Percentiles rank a stretch among this genome's conserved stretches.
Conservation (phyloP, 2,888 invertebrate species). For the Hemaris fuciformis region DNA sequence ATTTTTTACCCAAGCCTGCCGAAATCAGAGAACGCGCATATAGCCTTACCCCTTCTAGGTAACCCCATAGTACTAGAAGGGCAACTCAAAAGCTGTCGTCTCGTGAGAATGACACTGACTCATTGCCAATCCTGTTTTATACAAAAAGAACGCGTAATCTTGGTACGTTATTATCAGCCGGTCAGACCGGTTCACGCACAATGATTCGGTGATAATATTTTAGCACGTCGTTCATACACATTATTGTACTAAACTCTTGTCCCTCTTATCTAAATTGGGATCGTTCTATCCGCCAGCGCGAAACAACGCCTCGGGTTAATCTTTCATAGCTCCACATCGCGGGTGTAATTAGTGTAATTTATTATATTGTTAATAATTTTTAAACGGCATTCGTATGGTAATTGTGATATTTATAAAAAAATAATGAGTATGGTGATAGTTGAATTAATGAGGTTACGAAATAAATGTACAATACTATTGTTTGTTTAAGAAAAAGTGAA, state of each 20-base stretch:
- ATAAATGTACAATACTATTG: background rate
- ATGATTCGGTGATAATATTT: background rate
- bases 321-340: background rate
- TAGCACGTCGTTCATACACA: background rate
- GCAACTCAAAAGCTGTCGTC: too few relatives aligned
- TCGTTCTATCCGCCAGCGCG: background rate
- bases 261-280: background rate
- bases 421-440: background rate
- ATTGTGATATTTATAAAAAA: background rate
- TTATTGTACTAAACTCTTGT: background rate
- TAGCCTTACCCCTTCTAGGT: too few relatives aligned
- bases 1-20: too few relatives aligned
- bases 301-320: background rate
- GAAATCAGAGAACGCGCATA: too few relatives aligned
- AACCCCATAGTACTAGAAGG: too few relatives aligned
- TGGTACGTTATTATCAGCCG: too few relatives aligned
- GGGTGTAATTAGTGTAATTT: background rate
- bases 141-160: too few relatives aligned
- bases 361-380: slow-evolving; percentile 3
- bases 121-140: too few relatives aligned
- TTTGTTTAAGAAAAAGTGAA: background rate
- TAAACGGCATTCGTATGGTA: background rate
- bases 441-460: background rate
- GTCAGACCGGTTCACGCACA: background rate
- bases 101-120: too few relatives aligned